Evolutionary conservation across 2,113 vertebrate species (phyloP), one percentile per base, ranked within the genome.

Genomic region (Stigmatopora nigra): DNA sequence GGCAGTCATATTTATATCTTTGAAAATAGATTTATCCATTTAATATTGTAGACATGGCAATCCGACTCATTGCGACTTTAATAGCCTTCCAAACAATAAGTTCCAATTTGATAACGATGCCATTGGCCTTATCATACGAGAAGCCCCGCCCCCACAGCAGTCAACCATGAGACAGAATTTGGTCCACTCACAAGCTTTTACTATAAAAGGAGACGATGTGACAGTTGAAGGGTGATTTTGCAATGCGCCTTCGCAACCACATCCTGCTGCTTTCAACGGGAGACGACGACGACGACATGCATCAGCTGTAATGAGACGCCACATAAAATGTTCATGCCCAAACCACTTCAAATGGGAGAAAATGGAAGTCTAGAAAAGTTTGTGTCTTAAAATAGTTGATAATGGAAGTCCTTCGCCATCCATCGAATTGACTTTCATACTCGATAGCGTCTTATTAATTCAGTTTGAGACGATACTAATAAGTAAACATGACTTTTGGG

Each of bases 181-280:
- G 52, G 69, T 63, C 8, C 69, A 63, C 22, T 63, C 13, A 45
- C 49, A 14, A 16, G 49, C 36, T 70, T 84, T 89, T 76, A 88
- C 87, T 89, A 86, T 89, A 88, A 85, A 90, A 88, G 88, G 88
- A 87, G 68, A 81, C 58, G 76, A 10, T 17, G 36, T 41, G 61
- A 38, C 73, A 75, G 73, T 77, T 77, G 70, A 77, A 19, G 59
- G 84, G 83, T 77, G 85, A 85, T 80, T 83, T 83, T 86, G 79
- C 82, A 88, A 71, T 84, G 65, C 46, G 74, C 70, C 68, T 82
- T 62, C 56, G 75, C 69, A 71, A 88, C 88, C 88, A 88, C 88
- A 89, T 90, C 88, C 88, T 89, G 88, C 88, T 89, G 88, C 76
- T 53, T 31, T 72, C 68, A 72, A 63, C 73, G 49, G 68, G 69